A percentile compares a stretch with the other conserved stretches of the same genome.
Evolutionary conservation across 2,888 invertebrate species (phyloP).

Genomic region (Eupsilia transversa): DNA sequence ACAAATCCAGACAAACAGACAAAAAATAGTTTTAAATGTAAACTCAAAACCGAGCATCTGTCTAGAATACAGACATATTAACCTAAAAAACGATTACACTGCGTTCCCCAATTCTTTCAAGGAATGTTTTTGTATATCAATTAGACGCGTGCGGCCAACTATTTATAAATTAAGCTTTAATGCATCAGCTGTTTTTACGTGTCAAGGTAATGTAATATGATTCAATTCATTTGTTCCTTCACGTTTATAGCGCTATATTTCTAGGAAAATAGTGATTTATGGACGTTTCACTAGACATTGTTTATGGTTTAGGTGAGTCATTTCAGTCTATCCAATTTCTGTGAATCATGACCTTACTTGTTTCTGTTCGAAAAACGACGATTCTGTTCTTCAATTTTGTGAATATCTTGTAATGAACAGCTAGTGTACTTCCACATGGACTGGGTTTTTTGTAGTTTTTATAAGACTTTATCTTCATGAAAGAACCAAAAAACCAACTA

Average conservation of each 20-base stretch:
- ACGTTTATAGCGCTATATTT: conserved; percentile 21
- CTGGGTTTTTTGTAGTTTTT: neutral
- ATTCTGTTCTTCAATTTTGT: neutral
- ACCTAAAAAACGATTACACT: conserved; percentile 22
- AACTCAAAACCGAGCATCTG: neutral
- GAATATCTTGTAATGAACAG: neutral
- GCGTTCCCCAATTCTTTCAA: neutral
- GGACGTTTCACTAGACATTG: neutral
- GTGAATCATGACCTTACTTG: neutral
- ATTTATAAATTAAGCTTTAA: conserved; percentile 23
- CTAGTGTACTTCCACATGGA: neutral
- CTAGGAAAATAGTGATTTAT: conserved; percentile 31
- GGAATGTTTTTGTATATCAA: conserved; percentile 16
- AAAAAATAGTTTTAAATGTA: neutral
- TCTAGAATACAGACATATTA: conserved; percentile 12
- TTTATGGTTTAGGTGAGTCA: conserved; percentile 24
- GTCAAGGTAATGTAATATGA: conserved; percentile 43
- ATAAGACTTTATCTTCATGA: neutral
- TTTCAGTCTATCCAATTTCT: neutral
- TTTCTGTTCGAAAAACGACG: neutral
- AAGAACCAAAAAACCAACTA: neutral
- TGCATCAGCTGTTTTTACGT: conserved; percentile 42
- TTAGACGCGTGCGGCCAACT: conserved; percentile 20
- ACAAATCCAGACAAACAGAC: neutral
- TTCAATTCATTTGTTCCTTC: conserved; percentile 33